Evolutionary conservation across 2,113 vertebrate genomes (phyloP).

Genomic region (Leucosticte australis): DNA sequence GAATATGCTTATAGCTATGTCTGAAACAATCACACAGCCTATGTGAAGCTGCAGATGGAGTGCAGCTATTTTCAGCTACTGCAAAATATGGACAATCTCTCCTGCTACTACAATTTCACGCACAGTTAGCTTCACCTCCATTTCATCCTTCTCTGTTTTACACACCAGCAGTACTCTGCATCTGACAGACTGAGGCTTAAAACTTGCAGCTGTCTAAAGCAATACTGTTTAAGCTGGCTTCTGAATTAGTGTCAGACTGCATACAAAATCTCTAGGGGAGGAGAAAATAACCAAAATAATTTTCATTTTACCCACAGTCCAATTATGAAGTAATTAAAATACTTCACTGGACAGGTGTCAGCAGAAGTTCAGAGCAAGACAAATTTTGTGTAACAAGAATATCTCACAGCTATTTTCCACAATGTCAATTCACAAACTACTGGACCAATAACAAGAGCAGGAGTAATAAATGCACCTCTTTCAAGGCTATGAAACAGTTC

Average conservation of each 20-base stretch:
- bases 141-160: slow-evolving; percentile 73
- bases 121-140: slow-evolving; percentile 76
- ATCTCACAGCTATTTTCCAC: neutral
- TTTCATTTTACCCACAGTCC: neutral
- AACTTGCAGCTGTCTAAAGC: slow-evolving; percentile 60
- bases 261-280: slow-evolving; percentile 7
- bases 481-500: neutral
- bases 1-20: slow-evolving; percentile 25
- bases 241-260: slow-evolving; percentile 39
- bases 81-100: slow-evolving; percentile 72
- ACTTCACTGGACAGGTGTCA: neutral
- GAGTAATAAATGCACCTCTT: neutral
- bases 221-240: slow-evolving; percentile 49
- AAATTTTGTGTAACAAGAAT: neutral
- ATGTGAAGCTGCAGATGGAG: slow-evolving; percentile 56
- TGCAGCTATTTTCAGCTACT: slow-evolving; percentile 74
- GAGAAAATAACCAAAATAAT: neutral
- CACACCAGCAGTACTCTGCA: slow-evolving; percentile 50
- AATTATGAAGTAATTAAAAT: slow-evolving; percentile 30
- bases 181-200: slow-evolving; percentile 59
- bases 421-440: neutral
- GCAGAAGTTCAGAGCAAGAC: neutral
- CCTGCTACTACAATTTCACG: slow-evolving; percentile 77
- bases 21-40: slow-evolving; percentile 38
- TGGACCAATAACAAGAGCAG: neutral